Evolutionary conservation across 2,113 vertebrate species (phyloP), one percentile per base, ranked within the genome.

Genomic region (Pantherophis guttatus): DNA sequence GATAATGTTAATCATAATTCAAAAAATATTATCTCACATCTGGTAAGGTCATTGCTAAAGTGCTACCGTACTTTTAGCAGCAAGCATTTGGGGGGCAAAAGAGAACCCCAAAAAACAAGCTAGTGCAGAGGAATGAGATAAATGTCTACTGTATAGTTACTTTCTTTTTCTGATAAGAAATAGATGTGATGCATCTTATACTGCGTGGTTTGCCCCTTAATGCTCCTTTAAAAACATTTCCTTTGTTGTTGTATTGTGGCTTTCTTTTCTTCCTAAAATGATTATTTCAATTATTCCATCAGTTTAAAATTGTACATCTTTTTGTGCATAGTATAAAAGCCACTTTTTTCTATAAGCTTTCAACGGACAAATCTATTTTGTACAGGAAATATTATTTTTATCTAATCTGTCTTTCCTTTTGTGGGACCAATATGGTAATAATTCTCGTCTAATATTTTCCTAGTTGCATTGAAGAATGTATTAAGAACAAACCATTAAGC

Each of bases 401-500:
- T 44, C 15, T 75, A 50, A 52, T 86, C 44, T 86, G 39, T 29
- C 88, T 57, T 39, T 55, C 19, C 29, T n/a, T 92, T 52, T 90
- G 88, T 86, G 29, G 21, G 21, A 85, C 54, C 88, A 59, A 21
- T 2, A 86, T 90, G 44, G 52, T 55, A 70, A 89, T 54, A 89
- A 85, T 54, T 93, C 44, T 8, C 26, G 48, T 81, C 53, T 92
- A 75, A 7, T 93, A 92, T 96, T 97, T 97, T 97, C 94, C 75
- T 96, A 95, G 93, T 95, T 96, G 93, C 53, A 91, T 97, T 97
- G 91, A 95, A 75, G 97, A 95, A 91, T 95, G 90, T 96, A 97
- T 96, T 96, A 97, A 96, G 95, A 98, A 97, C 95, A 94, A 91
- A 87, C 96, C 97, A 94, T 95, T 98, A 95, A 96, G 96, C 96